Evolutionary conservation across 2,113 vertebrate genomes (phyloP).

Genomic region (Ailuropoda melanoleuca): DNA sequence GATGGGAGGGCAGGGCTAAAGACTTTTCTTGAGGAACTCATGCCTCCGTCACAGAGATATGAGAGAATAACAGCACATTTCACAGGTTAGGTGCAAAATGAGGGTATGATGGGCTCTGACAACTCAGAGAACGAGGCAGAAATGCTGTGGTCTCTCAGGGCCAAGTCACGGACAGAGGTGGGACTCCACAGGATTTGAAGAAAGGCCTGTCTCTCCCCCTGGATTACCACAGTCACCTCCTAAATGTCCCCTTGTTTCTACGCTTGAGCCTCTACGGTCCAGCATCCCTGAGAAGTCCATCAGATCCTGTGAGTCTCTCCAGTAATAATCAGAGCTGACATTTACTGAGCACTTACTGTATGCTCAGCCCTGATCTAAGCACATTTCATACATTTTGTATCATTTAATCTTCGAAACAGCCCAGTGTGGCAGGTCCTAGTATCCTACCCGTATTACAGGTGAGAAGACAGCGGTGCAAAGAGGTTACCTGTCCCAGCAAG

Average conservation of each 20-base stretch:
- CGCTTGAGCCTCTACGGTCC: not conserved
- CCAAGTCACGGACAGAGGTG: not conserved
- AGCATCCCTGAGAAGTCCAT: not conserved
- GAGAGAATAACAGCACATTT: not conserved
- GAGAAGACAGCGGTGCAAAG: not conserved
- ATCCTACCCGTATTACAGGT: not conserved
- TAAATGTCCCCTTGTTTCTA: not conserved
- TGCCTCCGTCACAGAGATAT: not conserved
- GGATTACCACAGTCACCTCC: not conserved
- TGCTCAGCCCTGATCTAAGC: not conserved
- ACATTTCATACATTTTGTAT: not conserved
- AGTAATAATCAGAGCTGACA: not conserved
- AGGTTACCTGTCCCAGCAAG: not conserved
- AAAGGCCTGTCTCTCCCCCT: not conserved
- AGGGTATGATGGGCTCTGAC: not conserved
- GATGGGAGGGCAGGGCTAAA: not conserved
- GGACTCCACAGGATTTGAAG: too few relatives aligned
- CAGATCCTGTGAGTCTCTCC: not conserved
- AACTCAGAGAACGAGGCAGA: not conserved
- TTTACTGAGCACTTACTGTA: not conserved
- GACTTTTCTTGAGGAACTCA: not conserved
- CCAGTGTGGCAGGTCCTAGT: too few relatives aligned
- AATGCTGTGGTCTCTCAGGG: rapidly evolving
- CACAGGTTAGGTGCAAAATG: not conserved
- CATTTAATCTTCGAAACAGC: not conserved